Evolutionary conservation across 2,888 invertebrate genomes (phyloP), one percentile per base, ranked within the genome.

Genomic region (Exephanes ischioxanthus): DNA sequence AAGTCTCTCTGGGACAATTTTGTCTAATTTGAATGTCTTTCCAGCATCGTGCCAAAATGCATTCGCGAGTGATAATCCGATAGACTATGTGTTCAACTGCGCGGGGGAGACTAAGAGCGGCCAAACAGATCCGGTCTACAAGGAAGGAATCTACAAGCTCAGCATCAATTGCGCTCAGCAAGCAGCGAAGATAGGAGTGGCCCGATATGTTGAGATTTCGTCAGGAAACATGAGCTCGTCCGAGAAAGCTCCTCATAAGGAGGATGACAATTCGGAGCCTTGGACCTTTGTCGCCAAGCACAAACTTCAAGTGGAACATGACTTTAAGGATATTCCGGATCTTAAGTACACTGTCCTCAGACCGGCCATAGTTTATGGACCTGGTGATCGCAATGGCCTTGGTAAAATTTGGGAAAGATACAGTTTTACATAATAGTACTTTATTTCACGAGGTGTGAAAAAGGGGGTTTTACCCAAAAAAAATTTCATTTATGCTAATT

Each of bases 81-180:
- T 97, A 96, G 96, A 97, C 90, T 96, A 96, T 92, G 97, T 98
- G 68, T 96, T 98, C 85, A 99, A 99, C 94, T 97, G 98, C 93
- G 98, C 98, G 0, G 98, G 97, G 2, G 99, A 99, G 94, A 98
- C 98, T 3, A 97, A 98, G 93, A 96, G 96, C 80, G 97, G 97
- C 19, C 98, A 98, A 95, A 97, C 97, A 14, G 98, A 98, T 93
- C 97, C 97, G 2, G 97, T 99, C 26, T 99, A 98, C 94, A 96
- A 97, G 90, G 98, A 99, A 94, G 98, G 99, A 16, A 97, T 98
- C 87, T 95, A 96, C 84, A 97, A 97, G 89, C 95, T 99, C 53
- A 97, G 97, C 93, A 91, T 96, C 55, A 98, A 98, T 92, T 98
- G 98, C 94, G 98, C 98, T 14, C 95, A 95, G 86, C 96, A 97